These are phyloP conservation scores for Nasonia longicornis DNA, from an alignment of 1,140 invertebrate species.

Conservation along the genomic window DNA sequence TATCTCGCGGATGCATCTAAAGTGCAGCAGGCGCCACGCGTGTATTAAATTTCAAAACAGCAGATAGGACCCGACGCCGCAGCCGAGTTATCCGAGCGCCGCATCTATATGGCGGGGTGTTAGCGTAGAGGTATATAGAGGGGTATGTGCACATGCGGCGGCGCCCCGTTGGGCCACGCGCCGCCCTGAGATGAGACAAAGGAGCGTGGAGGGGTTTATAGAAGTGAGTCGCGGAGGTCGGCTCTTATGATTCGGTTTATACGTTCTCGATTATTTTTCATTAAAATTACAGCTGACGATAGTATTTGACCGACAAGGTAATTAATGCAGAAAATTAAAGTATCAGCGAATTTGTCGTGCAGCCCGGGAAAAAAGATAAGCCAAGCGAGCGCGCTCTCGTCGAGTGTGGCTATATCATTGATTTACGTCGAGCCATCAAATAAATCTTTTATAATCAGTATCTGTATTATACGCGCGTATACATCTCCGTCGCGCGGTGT, in stretches of 20 bases:
- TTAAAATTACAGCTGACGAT: too few relatives aligned
- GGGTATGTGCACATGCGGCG: neutral
- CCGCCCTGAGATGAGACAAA: neutral
- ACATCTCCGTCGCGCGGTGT: too few relatives aligned
- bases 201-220: neutral
- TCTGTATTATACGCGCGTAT: neutral
- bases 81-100: neutral
- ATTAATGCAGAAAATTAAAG: neutral
- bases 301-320: too few relatives aligned
- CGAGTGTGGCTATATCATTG: neutral
- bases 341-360: neutral
- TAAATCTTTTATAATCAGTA: slow-evolving; percentile 1
- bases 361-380: neutral
- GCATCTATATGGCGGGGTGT: neutral
- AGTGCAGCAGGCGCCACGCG: slow-evolving; percentile 19
- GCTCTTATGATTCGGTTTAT: neutral
- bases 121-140: neutral
- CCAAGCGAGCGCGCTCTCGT: neutral
- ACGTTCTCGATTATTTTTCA: too few relatives aligned
- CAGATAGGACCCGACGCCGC: neutral
- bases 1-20: slow-evolving; percentile 13
- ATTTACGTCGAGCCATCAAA: neutral
- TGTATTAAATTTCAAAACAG: slow-evolving; percentile 29
- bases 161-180: slow-evolving; percentile 2
- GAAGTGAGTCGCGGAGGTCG: neutral